Evolutionary conservation across 2,113 vertebrate species (phyloP), one percentile per base, ranked within the genome.

Genomic region (Galbula dea): DNA sequence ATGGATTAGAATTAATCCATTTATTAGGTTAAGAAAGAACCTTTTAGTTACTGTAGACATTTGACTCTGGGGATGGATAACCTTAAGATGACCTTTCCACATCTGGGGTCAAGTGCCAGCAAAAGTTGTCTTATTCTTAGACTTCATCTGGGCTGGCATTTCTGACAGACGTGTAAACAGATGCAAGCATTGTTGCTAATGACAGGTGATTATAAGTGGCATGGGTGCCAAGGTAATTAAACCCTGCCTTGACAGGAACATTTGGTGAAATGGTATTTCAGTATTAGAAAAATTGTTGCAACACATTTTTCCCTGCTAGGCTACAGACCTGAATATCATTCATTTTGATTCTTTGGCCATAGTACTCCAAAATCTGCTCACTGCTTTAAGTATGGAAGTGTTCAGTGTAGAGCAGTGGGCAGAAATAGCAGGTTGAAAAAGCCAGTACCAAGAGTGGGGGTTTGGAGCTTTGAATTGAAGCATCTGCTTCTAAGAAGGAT

Each of bases 141-240:
- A 45, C 73, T 93, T 97, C 94, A 94, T 91, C 95, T 88, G 92
- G 96, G 95, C 95, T 97, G 97, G 97, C 95, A 49, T 96, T 98
- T 97, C 98, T 98, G 98, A 99, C 99, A 99, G 98, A 98, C 98
- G 98, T 97, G 97, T 97, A 98, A 98, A 98, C 98, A 99, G 98
- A 99, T 99, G 98, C 98, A 97, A 95, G 97, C 98, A 54, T 98
- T 97, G 97, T 97, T 97, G 97, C 98, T 99, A 99, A 99, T 99
- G 98, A 98, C 99, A 99, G 98, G 98, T 99, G 99, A 99, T 99
- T 99, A 99, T 98, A 99, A 98, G 98, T 98, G 98, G 98, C 98
- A 71, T 96, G 97, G 96, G 96, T 98, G 98, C 99, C 98, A 98
- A 98, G 98, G 98, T 99, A 99, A 99, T 99, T 99, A 99, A 98